Conservation (phyloP, 2,113 vertebrate genomes). For the Neotragus pygmaeus region DNA sequence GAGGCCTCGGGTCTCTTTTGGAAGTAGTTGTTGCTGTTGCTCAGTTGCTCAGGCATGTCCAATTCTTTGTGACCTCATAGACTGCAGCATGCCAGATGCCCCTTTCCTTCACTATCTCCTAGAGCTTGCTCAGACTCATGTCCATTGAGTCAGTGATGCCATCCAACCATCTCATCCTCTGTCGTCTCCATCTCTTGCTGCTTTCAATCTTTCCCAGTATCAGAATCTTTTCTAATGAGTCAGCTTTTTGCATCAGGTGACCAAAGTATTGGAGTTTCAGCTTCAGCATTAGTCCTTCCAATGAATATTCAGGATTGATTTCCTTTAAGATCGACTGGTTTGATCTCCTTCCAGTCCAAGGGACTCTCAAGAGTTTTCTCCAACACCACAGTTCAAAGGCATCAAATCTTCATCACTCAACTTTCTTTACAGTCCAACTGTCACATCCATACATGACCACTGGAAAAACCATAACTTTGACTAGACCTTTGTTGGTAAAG, state of each 20-base stretch:
- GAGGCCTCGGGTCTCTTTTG: neutral
- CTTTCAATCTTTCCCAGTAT: too few relatives aligned
- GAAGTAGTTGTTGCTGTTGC: neutral
- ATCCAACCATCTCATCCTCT: too few relatives aligned
- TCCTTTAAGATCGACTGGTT: neutral
- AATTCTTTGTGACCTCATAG: too few relatives aligned
- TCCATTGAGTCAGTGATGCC: too few relatives aligned
- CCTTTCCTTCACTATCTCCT: too few relatives aligned
- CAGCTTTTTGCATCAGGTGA: rapidly evolving
- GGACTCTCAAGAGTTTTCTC: neutral
- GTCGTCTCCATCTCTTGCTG: too few relatives aligned
- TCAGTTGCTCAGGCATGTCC: too few relatives aligned
- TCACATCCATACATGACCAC: neutral
- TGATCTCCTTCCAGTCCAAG: neutral
- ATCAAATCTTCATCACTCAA: neutral
- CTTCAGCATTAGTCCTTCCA: neutral
- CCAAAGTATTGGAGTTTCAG: neutral
- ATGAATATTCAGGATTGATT: neutral
- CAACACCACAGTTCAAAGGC: neutral
- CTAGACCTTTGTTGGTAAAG: neutral
- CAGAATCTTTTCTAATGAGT: neutral
- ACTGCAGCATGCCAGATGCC: too few relatives aligned
- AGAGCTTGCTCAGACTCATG: too few relatives aligned
- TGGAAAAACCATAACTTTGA: neutral
- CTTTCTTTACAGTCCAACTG: neutral